Base-by-base conservation (phyloP, 2,113 vertebrate genomes). In the Picathartes gymnocephalus region DNA sequence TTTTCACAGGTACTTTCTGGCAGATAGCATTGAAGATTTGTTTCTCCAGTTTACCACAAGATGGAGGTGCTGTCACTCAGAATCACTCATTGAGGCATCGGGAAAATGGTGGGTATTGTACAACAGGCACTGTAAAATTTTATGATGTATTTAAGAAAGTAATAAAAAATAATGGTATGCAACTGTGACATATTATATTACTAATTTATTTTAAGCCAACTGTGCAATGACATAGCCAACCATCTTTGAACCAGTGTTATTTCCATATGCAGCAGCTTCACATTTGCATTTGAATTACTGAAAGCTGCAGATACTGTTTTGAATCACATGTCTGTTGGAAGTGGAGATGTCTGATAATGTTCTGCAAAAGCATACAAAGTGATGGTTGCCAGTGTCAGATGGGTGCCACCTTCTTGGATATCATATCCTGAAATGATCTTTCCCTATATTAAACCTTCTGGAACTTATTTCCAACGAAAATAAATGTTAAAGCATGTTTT, bases 1-100 rank as follows among this genome's bases (percentile, higher is more conserved):
- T 84, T 95, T 93, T 72, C 50, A 62, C 62, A 61, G 42, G 8
- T 57, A 15, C 9, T 42, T 87, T 54, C 53, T 35, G 81, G 19
- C 28, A 69, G 23, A 40, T 2, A 50, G 11, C 16, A 51, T 39
- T 86, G 39, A 88, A 60, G 62, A 31, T 47, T 68, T 80, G 4
- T 95, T 94, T 95, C 94, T 95, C 78, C 58, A 47, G 39, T 77
- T 88, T 80, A 80, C 94, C 95, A 96, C 96, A 97, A 96, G 96
- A 83, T 93, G 94, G 95, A 96, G 79, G 81, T 95, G 85, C 95
- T 95, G 93, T 69, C 92, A 85, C 96, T 96, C 81, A 91, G 81
- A 95, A 86, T 76, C 37, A 27, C 44, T 87, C 66, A 57, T 58
- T 78, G 82, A 93, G 20, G 3, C 4, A 33, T 13, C 5, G 3